Base-by-base conservation (phyloP, 2,797 vertebrate genomes). In the Siniperca obscura region DNA sequence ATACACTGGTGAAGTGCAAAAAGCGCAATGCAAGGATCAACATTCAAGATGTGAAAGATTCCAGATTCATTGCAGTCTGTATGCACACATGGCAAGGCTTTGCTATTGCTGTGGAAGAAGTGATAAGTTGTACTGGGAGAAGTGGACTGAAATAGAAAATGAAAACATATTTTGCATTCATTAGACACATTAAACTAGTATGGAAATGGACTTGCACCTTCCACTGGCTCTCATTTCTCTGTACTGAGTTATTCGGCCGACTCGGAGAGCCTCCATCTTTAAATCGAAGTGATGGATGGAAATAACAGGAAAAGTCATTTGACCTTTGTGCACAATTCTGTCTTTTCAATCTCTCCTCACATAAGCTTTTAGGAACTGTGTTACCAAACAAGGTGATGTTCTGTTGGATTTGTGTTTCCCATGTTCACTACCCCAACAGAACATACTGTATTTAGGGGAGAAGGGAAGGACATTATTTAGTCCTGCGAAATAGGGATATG, bases 381-480 rank as follows among this genome's bases (percentile, higher is more conserved):
- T 74, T 81, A 79, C 66, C 65, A 82, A 82, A 84, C 68, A 86
- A 80, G 60, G 71, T 67, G 30, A 84, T 78, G 64, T 71, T 75
- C 55, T 70, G 36, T 48, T 68, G 67, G 21, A 68, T 80, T 46
- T 53, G 22, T 57, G 27, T 59, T 68, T 4, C 27, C 21, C 22
- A 48, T 56, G 19, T 78, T 79, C 52, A 30, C 55, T 0, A 25
- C 36, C 11, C 27, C 19, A 2, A 66, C 38, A 61, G 52, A 61
- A 44, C 19, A 62, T 7, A 56, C 1, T 60, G 7, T 55, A 17
- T 69, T 53, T 67, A 48, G 21, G 46, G 36, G 19, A 27, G 52
- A n/a, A 48, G 8, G 19, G 5, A 14, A 40, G 34, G 25, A 53
- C 7, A 42, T 7, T 40, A 3, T 71, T 71, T 8, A 56, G n/a